Evolutionary conservation across 2,888 invertebrate species (phyloP).

Genomic region (Polyploca ridens): DNA sequence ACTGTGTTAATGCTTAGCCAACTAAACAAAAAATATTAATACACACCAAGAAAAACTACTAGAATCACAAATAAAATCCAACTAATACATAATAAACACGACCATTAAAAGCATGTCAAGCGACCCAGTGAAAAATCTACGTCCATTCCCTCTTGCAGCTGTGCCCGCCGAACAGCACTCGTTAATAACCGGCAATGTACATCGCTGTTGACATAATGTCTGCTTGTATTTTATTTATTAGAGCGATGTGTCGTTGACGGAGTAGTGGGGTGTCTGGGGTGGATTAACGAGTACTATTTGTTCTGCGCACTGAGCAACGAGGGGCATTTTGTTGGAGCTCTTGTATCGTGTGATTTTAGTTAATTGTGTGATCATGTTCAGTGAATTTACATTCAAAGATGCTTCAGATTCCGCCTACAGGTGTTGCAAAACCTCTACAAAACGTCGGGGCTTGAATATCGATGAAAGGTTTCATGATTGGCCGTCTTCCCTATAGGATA

Average conservation of each 20-base stretch:
- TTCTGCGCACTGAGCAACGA: neutral
- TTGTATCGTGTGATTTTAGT: neutral
- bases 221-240: constrained; percentile 7
- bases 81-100: neutral
- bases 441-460: no score
- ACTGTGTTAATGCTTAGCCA: no score
- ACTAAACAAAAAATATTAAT: no score
- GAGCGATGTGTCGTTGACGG: neutral
- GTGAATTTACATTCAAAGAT: no score
- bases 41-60: no score
- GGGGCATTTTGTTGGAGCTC: neutral
- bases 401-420: no score
- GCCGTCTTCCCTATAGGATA: no score
- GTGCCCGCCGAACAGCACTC: neutral
- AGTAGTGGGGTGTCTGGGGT: neutral
- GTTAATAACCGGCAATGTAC: constrained; percentile 1
- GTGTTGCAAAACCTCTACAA: no score
- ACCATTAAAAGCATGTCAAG: constrained; percentile 3
- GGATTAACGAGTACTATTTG: constrained; percentile 2
- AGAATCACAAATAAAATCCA: neutral
- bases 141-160: neutral
- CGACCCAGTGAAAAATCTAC: neutral
- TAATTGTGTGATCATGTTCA: neutral
- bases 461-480: no score
- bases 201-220: neutral